Evolutionary conservation across 2,888 invertebrate species (phyloP), one percentile per base, ranked within the genome.

Genomic region (Rapana venosa): DNA sequence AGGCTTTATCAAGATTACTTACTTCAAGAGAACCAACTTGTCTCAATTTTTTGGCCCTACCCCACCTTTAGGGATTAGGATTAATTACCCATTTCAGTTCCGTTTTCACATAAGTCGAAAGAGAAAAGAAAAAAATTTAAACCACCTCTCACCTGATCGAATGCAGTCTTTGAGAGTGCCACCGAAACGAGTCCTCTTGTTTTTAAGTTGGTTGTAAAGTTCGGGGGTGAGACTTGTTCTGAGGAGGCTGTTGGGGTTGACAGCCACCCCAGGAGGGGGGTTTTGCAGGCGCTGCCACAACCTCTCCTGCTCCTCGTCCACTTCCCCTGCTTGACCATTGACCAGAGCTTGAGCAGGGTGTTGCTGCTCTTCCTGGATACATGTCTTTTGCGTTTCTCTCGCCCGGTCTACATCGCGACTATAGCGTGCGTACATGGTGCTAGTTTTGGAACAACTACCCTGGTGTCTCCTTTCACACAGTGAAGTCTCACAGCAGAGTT

Each of bases 71-170:
- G n/a, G 47, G 47, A 47, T 47, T 47, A 47, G 47, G 47, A 47
- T 47, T 47, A 47, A 47, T 47, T 47, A 47, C 47, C 47, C 4
- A 47, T 47, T 47, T 47, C 47, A 47, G 47, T 47, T 47, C 47
- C 47, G 47, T 5, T 47, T 2, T 47, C 4, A 47, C 47, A 47
- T 2, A 47, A 47, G 47, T 2, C 47, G 47, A 47, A 47, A 47
- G 8, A 5, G 2, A 5, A 47, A 47, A 47, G 8, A 47, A 47
- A n/a, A n/a, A n/a, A n/a, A n/a, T n/a, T n/a, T 47, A 8, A 2
- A 47, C 47, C 47, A 47, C 47, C 47, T 47, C 89, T 89, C 85
- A 98, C 98, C 99, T 94, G 99, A 99, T 96, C 92, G 91, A 36
- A 95, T 94, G 89, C 95, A 95, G 79, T 94, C 92, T 22, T 92